Percentiles rank a stretch among this genome's conserved stretches.
phyloP scores from a whole-genome alignment of 92 coral and sea anemone genomes.

The Bergia puertoricense region DNA sequence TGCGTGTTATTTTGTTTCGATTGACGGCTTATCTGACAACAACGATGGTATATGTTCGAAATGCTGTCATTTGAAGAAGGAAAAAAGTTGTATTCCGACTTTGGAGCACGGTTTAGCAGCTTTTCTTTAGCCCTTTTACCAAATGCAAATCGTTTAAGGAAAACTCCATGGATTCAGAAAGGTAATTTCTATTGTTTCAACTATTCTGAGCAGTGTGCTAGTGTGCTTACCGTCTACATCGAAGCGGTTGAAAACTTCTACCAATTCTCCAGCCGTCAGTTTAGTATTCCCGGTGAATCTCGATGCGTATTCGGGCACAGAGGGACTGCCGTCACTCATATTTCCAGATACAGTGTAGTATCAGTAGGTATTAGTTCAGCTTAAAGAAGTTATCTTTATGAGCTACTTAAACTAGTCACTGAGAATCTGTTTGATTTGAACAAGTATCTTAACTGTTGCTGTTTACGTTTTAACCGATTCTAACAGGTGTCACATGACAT shows the following conservation, averaged over 20 bases:
- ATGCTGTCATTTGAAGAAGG: neutral
- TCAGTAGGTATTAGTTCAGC: neutral
- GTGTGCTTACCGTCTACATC: conserved; percentile 31
- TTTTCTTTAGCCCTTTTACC: neutral
- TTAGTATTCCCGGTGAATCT: conserved; percentile 18
- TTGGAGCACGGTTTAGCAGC: too few species aligned
- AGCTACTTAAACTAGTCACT: neutral
- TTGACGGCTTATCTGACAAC: neutral
- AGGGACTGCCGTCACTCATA: neutral
- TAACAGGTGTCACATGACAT: neutral
- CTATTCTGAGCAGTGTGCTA: neutral
- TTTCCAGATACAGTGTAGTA: neutral
- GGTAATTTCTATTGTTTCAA: neutral
- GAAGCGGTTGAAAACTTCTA: conserved; percentile 36
- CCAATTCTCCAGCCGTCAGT: conserved; percentile 37
- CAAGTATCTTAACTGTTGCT: neutral
- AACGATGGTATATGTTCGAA: neutral
- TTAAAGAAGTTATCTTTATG: neutral
- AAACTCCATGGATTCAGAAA: neutral
- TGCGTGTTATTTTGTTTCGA: neutral
- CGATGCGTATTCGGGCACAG: conserved; percentile 22
- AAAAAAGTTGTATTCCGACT: too few species aligned
- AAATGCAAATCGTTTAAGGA: neutral
- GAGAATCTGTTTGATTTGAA: neutral
- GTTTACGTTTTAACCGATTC: neutral